Percentiles rank a stretch among this genome's conserved stretches.
These are phyloP conservation scores for Notechis scutatus DNA, from an alignment of 2,113 vertebrate genomes.

Conservation along the genomic window DNA sequence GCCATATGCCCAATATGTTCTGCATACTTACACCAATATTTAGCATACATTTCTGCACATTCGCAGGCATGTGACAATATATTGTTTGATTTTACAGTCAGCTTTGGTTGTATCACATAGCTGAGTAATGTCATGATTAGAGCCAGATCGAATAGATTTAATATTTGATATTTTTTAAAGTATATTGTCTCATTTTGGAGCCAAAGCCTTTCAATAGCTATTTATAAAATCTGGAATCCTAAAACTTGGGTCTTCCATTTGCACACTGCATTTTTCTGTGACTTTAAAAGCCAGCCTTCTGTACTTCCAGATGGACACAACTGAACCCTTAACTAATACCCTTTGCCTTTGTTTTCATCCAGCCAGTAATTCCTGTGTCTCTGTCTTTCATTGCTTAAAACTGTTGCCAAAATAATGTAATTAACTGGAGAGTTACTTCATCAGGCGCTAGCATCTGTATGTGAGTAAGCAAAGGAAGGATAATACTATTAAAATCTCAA, in stretches of 20 bases:
- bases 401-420: constrained; percentile 32
- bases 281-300: not conserved
- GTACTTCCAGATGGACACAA: not conserved
- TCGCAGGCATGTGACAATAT: not conserved
- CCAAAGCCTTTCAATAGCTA: not conserved
- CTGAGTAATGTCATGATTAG: constrained; percentile 5
- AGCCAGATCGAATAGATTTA: constrained; percentile 17
- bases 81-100: not conserved
- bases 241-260: not conserved
- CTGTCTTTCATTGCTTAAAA: constrained; percentile 6
- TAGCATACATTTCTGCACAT: not conserved
- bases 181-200: not conserved
- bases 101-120: not conserved
- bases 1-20: not conserved
- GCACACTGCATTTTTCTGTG: not conserved
- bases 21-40: not conserved
- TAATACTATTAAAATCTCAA: constrained; percentile 19
- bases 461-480: constrained; percentile 26
- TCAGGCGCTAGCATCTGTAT: constrained; percentile 7
- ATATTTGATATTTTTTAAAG: constrained; percentile 33
- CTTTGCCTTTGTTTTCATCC: accelerated
- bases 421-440: constrained; percentile 18
- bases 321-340: not conserved
- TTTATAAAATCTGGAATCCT: not conserved
- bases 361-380: not conserved